Evolutionary conservation across 2,888 invertebrate species (phyloP).

Genomic region (Penaeus monodon): DNA sequence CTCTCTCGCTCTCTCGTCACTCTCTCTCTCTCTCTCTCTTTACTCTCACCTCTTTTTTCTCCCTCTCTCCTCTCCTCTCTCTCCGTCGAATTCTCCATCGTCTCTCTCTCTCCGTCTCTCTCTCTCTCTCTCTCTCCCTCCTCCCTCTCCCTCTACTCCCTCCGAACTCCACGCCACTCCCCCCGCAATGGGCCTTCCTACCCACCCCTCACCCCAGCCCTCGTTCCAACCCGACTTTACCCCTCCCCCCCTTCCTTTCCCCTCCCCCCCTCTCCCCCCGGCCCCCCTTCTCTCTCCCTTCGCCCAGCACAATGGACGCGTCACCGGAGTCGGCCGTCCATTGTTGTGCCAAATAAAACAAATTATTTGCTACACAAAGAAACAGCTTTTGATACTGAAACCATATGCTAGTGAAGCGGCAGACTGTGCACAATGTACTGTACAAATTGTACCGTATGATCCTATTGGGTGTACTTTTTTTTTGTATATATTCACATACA

Average conservation of each 20-base stretch:
- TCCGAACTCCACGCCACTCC: neutral
- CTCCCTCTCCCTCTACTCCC: too few relatives aligned
- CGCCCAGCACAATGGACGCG: conserved; percentile 11
- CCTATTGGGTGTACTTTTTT: neutral
- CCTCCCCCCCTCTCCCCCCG: neutral
- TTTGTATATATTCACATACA: neutral
- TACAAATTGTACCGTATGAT: too few relatives aligned
- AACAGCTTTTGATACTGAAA: conserved; percentile 39
- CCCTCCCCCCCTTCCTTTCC: neutral
- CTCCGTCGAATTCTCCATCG: too few relatives aligned
- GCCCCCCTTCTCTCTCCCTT: neutral
- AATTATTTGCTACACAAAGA: conserved; percentile 37
- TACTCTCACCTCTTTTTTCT: too few relatives aligned
- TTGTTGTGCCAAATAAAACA: conserved; percentile 38
- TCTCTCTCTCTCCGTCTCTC: too few relatives aligned
- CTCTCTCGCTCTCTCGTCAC: too few relatives aligned
- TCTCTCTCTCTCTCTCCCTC: too few relatives aligned
- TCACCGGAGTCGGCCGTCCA: conserved; percentile 11
- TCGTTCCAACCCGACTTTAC: neutral
- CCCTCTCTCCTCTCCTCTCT: too few relatives aligned
- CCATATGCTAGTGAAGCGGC: conserved; percentile 28
- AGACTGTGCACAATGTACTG: neutral
- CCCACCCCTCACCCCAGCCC: neutral
- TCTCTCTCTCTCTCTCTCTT: too few relatives aligned
- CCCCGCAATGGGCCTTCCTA: neutral